phyloP scores from a whole-genome alignment of 2,113 vertebrate species.

The Oxyura jamaicensis region DNA sequence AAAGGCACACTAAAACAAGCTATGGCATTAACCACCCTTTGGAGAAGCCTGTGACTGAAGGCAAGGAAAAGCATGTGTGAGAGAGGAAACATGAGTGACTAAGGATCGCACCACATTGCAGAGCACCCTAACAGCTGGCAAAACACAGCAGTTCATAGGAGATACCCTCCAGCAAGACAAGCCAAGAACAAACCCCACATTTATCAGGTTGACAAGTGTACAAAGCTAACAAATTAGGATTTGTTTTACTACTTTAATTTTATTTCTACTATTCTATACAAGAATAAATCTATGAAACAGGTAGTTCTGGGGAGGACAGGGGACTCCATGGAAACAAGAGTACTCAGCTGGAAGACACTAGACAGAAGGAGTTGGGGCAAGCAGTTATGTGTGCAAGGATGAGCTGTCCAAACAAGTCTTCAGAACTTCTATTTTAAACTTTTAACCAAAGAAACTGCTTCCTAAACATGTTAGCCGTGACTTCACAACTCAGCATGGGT shows the following conservation, averaged over 20 bases:
- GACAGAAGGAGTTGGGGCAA: fast-evolving
- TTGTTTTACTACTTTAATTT: background rate
- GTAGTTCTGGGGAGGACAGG: background rate
- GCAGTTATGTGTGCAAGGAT: fast-evolving
- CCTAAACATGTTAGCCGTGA: background rate
- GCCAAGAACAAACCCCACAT: background rate
- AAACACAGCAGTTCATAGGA: background rate
- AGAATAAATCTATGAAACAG: background rate
- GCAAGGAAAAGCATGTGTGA: background rate
- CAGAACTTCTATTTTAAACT: background rate
- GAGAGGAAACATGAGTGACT: background rate
- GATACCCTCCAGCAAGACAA: background rate
- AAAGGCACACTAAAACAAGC: background rate
- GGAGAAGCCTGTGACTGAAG: background rate
- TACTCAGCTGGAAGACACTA: background rate
- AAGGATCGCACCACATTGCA: background rate
- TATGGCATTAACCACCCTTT: background rate
- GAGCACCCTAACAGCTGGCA: background rate
- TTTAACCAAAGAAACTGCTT: background rate
- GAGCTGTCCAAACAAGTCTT: background rate
- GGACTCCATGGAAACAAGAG: background rate
- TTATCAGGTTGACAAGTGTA: background rate
- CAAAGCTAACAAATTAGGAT: background rate
- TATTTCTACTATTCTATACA: background rate
- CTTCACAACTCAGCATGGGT: background rate